Base-by-base conservation (phyloP, 1,140 invertebrate species). In the Drosophila serrata region DNA sequence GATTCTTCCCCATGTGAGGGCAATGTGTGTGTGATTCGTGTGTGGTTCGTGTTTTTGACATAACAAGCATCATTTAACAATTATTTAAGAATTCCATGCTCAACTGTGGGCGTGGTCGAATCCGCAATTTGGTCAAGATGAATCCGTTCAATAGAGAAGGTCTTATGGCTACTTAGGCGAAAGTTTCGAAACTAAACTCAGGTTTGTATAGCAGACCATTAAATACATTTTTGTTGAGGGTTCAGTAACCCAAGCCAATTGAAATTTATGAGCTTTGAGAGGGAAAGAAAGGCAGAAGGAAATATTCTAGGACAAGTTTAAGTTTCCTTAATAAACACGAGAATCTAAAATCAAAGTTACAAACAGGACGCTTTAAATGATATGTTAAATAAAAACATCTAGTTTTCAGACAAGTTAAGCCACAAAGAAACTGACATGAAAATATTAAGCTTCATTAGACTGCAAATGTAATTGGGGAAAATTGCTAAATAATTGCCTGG, bases 61-160 rank as follows among this genome's bases (percentile, higher is more conserved):
- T 90, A 88, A 88, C 85, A 88, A 88, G 85, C 85, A 90, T 85
- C 85, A 88, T 88, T 88, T 85, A 88, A 88, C 85, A 88, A 88
- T 88, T 88, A 88, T 90, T 88, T 88, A 90, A 90, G 84, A 90
- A 84, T 81, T 78, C 80, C 48, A 35, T 53, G 24, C 29, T 51
- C 46, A 61, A 43, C 64, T 65, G 75, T 62, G 81, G 75, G 64
- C 68, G 65, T 48, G 43, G 43, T 19, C 43, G 27, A 64, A 40
- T 74, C 45, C 46, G 74, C 57, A 74, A 69, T 78, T 86, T 61
- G 75, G 68, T 75, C 65, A 88, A 77, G 79, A 63, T 70, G 74
- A 60, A 29, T 73, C 60, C 62, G 49, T 60, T 81, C 63, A 56
- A 77, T 24, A 24, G 57, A 69, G 40, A 15, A 42, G 55, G 48